phyloP scores from a whole-genome alignment of 1,140 invertebrate genomes.

The Lanistes nyassanus region DNA sequence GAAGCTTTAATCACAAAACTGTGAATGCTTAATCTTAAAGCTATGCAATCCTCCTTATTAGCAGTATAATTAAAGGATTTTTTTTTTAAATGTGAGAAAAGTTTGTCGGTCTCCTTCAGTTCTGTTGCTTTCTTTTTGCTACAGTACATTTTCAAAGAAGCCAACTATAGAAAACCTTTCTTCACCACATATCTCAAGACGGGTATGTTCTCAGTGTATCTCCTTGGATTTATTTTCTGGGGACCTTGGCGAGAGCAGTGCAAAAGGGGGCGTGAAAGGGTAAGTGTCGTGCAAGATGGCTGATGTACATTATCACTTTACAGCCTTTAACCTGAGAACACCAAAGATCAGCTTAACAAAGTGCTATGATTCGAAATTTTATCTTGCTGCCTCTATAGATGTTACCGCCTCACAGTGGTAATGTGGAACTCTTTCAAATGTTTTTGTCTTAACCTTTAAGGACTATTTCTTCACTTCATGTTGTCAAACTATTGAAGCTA shows the following conservation, averaged over 20 bases:
- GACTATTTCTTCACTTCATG: no score
- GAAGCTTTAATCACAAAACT: no score
- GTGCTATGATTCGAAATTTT: not conserved
- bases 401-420: no score
- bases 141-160: constrained; percentile 85
- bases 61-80: no score
- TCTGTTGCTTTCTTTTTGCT: constrained; percentile 60
- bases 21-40: no score
- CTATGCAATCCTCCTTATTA: no score
- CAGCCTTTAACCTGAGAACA: not conserved
- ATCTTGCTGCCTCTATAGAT: not conserved
- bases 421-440: no score
- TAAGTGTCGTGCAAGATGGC: constrained; percentile 1
- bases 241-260: constrained; percentile 85
- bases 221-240: constrained; percentile 84
- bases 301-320: not conserved
- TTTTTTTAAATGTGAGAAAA: not conserved
- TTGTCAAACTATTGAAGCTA: no score
- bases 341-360: not conserved
- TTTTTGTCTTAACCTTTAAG: no score
- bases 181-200: constrained; percentile 90
- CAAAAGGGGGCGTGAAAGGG: constrained; percentile 42
- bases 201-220: constrained; percentile 86
- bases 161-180: constrained; percentile 85
- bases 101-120: no score